Evolutionary conservation across 1,140 invertebrate genomes (phyloP).

Genomic region (Gonatopus flavifemur): DNA sequence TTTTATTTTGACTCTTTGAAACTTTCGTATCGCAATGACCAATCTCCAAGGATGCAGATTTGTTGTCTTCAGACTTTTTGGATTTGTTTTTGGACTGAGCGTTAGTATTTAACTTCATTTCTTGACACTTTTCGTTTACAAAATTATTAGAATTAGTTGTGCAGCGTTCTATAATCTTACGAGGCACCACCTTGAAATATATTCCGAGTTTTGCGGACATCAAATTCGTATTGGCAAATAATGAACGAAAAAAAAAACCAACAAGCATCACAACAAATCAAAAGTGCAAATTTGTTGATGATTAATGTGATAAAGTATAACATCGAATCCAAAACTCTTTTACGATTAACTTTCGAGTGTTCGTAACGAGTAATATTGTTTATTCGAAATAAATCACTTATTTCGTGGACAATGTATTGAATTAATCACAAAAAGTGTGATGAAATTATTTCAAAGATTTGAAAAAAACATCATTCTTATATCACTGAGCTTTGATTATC

Average conservation of each 20-base stretch:
- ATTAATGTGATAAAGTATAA: too few relatives aligned
- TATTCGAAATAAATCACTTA: too few relatives aligned
- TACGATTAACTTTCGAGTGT: too few relatives aligned
- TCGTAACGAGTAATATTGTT: too few relatives aligned
- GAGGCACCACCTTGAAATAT: slow-evolving; percentile 40
- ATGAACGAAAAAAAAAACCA: slow-evolving; percentile 1
- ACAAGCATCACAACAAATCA: too few relatives aligned
- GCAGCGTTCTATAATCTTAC: slow-evolving; percentile 28
- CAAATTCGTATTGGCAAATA: slow-evolving; percentile 12
- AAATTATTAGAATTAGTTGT: slow-evolving; percentile 26
- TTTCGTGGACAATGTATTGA: too few relatives aligned
- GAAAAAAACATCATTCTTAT: too few relatives aligned
- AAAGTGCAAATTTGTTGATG: background rate
- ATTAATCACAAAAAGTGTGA: too few relatives aligned
- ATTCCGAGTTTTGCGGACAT: slow-evolving; percentile 32
- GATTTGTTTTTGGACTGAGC: slow-evolving; percentile 31
- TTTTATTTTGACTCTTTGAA: slow-evolving; percentile 21
- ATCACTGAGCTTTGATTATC: too few relatives aligned
- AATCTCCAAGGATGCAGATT: slow-evolving; percentile 22
- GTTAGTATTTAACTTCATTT: slow-evolving; percentile 22
- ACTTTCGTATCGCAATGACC: slow-evolving; percentile 15
- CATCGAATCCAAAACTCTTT: too few relatives aligned
- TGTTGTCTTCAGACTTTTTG: slow-evolving; percentile 35
- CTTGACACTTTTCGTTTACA: slow-evolving; percentile 24
- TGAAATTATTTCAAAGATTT: too few relatives aligned